Base-by-base conservation (phyloP, 2,888 invertebrate genomes). In the Graphium colonna region DNA sequence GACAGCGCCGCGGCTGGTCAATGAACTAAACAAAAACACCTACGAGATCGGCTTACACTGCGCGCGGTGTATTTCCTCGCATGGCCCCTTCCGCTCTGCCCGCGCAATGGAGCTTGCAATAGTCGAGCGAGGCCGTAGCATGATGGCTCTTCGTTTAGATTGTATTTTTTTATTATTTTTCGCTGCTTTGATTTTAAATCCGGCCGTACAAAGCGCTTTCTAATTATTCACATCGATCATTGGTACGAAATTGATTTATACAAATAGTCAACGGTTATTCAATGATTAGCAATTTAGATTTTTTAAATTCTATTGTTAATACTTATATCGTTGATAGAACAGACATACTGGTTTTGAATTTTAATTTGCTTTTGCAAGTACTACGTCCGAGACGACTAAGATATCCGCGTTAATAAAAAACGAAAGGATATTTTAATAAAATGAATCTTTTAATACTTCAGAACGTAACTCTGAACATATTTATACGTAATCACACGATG, bases 11-110 rank as follows among this genome's bases (percentile, higher is more conserved):
- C 67, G 69, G 67, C 78, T 87, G 88, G 88, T 88, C 87, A 87
- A 83, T 86, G 88, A 87, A 88, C 87, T 79, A 87, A 87, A 86
- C 79, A 85, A 82, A 86, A 86, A 83, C 82, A 82, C 79, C 79
- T 79, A 79, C 79, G 73, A 71, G 70, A 64, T 73, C 71, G 73
- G 69, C 68, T 63, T 67, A 64, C 68, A 65, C 58, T 59, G 59
- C 68, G 67, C 61, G 45, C 48, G 40, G 57, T 55, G 50, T 54
- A 38, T 42, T 56, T 48, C 45, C 42, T 52, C 51, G 60, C 60
- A 63, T 66, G 66, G 65, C 66, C 61, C 59, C 28, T 18, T 17
- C 18, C 31, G 10, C 39, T 8, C 10, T 10, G 17, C 10, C 13
- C 45, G 62, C 65, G 63, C 40, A 44, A 52, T 40, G 52, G 50